A percentile compares a stretch with the other conserved stretches of the same genome.
phyloP scores from a whole-genome alignment of 2,888 invertebrate genomes.

The Drosophila paracracens region DNA sequence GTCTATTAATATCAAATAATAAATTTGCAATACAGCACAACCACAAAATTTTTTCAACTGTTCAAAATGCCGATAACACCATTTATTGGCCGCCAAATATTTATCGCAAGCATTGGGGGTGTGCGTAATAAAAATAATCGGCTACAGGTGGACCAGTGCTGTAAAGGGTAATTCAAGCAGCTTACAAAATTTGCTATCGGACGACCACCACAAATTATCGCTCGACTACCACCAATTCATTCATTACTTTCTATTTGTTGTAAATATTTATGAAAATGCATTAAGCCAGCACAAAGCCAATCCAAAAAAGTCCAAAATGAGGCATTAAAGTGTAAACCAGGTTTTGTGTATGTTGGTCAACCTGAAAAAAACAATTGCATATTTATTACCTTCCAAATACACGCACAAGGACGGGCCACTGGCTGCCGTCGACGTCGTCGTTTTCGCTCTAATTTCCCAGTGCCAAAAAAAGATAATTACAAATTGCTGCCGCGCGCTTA shows the following conservation, averaged over 20 bases:
- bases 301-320: slow-evolving; percentile 44
- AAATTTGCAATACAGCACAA: slow-evolving; percentile 37
- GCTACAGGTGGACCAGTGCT: slow-evolving; percentile 5
- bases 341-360: slow-evolving; percentile 16
- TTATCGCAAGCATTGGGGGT: background rate
- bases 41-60: background rate
- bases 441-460: slow-evolving; percentile 59
- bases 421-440: slow-evolving; percentile 25
- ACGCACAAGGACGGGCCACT: slow-evolving; percentile 48
- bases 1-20: slow-evolving; percentile 46
- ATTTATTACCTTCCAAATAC: slow-evolving; percentile 43
- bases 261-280: slow-evolving; percentile 67
- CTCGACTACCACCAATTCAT: slow-evolving; percentile 51
- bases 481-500: slow-evolving; percentile 33
- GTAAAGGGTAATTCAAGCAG: background rate
- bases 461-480: slow-evolving; percentile 62
- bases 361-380: slow-evolving; percentile 12
- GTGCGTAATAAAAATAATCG: background rate
- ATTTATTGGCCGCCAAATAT: background rate
- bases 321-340: slow-evolving; percentile 22
- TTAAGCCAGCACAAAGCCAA: slow-evolving; percentile 28
- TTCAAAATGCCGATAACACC: background rate
- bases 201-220: slow-evolving; percentile 38
- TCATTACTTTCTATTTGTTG: slow-evolving; percentile 76
- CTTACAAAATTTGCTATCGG: slow-evolving; percentile 12